Percentiles rank a stretch among this genome's conserved stretches.
Conservation (phyloP, 2,888 invertebrate genomes). For the Strigamia transsilvanica region DNA sequence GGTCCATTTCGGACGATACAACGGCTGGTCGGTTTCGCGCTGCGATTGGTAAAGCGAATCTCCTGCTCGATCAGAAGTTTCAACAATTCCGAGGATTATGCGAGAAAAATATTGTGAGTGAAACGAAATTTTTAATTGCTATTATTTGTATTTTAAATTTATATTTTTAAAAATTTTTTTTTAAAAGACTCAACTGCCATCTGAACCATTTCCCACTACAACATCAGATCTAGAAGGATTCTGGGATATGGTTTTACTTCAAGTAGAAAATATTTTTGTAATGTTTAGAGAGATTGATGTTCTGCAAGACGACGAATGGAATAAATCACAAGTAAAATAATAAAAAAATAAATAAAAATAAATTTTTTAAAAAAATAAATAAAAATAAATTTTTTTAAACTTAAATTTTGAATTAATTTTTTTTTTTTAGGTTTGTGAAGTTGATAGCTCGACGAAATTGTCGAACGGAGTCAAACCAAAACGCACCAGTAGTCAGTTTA, state of each 20-base stretch:
- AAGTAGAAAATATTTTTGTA: slow-evolving; percentile 84
- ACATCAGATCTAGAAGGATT: slow-evolving; percentile 91
- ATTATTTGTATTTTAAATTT: neutral
- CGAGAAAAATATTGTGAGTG: slow-evolving; percentile 70
- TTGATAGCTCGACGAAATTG: neutral
- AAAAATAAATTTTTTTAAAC: slow-evolving; percentile 54
- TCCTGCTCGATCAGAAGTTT: slow-evolving; percentile 91
- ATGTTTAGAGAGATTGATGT: slow-evolving; percentile 71
- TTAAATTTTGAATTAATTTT: neutral
- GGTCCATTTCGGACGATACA: slow-evolving; percentile 76
- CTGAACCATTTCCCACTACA: slow-evolving; percentile 88
- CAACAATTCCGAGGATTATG: slow-evolving; percentile 89
- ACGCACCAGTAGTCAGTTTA: neutral
- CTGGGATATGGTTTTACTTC: slow-evolving; percentile 97
- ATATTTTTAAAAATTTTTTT: neutral
- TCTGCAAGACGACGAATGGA: slow-evolving; percentile 64
- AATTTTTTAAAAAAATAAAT: neutral
- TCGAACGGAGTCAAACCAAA: slow-evolving; percentile 48
- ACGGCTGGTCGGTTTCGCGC: slow-evolving; percentile 83
- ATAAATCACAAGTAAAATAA: slow-evolving; percentile 20
- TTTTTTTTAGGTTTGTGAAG: slow-evolving; percentile 34
- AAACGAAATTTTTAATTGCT: neutral
- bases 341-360: neutral
- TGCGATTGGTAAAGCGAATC: slow-evolving; percentile 88
- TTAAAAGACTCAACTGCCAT: slow-evolving; percentile 72